phyloP scores from a whole-genome alignment of 2,888 invertebrate genomes.

The Temnothorax unifasciatus region DNA sequence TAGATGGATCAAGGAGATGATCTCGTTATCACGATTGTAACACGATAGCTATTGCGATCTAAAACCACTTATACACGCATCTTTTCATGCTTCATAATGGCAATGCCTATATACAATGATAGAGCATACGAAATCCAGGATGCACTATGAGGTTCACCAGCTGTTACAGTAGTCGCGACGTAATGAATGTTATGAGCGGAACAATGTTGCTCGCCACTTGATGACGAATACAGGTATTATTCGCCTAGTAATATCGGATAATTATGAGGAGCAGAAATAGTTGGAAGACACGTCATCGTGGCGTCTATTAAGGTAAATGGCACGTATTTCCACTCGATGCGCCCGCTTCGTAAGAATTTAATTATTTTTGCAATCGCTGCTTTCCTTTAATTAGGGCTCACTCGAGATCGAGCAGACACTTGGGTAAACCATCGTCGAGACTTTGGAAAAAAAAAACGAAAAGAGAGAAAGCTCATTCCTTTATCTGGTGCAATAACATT shows the following conservation, averaged over 20 bases:
- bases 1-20: conserved; percentile 69
- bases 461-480: conserved; percentile 41
- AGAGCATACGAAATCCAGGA: conserved; percentile 37
- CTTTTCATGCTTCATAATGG: background rate
- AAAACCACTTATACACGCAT: conserved; percentile 55
- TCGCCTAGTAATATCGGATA: conserved; percentile 76
- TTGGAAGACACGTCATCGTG: conserved; percentile 76
- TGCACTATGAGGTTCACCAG: conserved; percentile 44
- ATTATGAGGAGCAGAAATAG: conserved; percentile 76
- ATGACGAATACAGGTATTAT: conserved; percentile 70
- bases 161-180: conserved; percentile 32
- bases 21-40: conserved; percentile 78
- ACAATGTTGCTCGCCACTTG: conserved; percentile 62
- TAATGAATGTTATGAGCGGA: conserved; percentile 78
- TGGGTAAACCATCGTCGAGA: conserved; percentile 79
- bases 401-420: conserved; percentile 74
- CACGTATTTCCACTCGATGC: conserved; percentile 73
- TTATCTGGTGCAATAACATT: conserved; percentile 35
- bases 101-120: background rate
- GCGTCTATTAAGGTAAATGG: conserved; percentile 71
- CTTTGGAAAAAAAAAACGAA: conserved; percentile 38
- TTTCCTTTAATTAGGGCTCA: conserved; percentile 80
- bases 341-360: conserved; percentile 69
- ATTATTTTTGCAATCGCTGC: conserved; percentile 72
- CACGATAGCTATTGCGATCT: conserved; percentile 72